These are phyloP conservation scores for Callospermophilus lateralis DNA, from an alignment of 2,113 vertebrate species.

Conservation along the genomic window DNA sequence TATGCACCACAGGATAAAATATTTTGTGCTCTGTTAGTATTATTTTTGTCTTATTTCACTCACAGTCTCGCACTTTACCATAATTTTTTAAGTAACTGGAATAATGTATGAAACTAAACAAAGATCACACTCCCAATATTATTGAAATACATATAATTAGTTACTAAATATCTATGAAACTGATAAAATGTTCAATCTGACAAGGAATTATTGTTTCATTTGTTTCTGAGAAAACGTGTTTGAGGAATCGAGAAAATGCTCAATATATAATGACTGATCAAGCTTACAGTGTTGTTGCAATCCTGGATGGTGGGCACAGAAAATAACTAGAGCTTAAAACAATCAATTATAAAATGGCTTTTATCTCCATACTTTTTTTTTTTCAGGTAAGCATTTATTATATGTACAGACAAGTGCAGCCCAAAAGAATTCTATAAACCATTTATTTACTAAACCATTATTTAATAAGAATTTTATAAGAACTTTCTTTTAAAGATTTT, in stretches of 20 bases:
- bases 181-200: conserved; percentile 47
- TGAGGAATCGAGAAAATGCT: background rate
- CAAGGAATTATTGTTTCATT: conserved; percentile 55
- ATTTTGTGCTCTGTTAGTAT: conserved; percentile 37
- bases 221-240: conserved; percentile 62
- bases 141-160: conserved; percentile 58
- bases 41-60: conserved; percentile 44
- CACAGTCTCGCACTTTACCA: conserved; percentile 2
- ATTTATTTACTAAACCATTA: conserved; percentile 26
- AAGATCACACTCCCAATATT: conserved; percentile 55
- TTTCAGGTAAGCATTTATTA: conserved; percentile 13
- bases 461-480: conserved; percentile 30
- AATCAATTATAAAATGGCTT: background rate
- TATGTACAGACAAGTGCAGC: background rate
- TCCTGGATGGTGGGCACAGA: background rate
- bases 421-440: conserved; percentile 3
- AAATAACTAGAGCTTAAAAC: conserved; percentile 30
- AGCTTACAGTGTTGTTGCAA: background rate
- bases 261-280: conserved; percentile 10
- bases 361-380: background rate
- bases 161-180: conserved; percentile 40
- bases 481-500: conserved; percentile 45
- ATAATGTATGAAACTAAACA: conserved; percentile 50
- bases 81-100: conserved; percentile 55
- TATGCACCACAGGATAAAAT: background rate